Percentiles rank a stretch among this genome's conserved stretches.
Evolutionary conservation across 2,888 invertebrate genomes (phyloP).

Genomic region (Chaetogeoica ovagalla): DNA sequence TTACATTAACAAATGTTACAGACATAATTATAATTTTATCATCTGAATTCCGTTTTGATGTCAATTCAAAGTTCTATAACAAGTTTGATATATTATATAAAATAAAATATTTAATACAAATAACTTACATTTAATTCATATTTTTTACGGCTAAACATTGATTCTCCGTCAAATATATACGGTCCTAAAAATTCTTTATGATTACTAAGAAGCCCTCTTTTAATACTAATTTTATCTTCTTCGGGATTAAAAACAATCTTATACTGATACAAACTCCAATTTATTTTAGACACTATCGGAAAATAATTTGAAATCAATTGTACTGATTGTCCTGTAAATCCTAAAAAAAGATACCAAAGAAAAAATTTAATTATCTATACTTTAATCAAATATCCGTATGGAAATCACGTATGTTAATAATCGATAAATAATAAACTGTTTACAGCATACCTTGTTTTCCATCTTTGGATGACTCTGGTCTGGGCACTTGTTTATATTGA

Average conservation of each 20-base stretch:
- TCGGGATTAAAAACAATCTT: constrained; percentile 74
- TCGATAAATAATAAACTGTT: neutral
- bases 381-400: neutral
- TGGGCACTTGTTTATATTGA: neutral
- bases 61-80: constrained; percentile 41
- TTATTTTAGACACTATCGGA: constrained; percentile 64
- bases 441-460: constrained; percentile 16
- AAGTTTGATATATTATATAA: neutral
- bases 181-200: constrained; percentile 66
- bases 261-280: constrained; percentile 77
- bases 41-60: constrained; percentile 14
- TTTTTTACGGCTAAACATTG: constrained; percentile 68
- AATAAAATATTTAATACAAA: constrained; percentile 55
- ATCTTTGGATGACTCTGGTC: neutral
- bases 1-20: constrained; percentile 65
- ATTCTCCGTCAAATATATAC: constrained; percentile 76
- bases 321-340: constrained; percentile 63
- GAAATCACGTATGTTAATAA: neutral
- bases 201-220: constrained; percentile 66
- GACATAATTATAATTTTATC: constrained; percentile 33
- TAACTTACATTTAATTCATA: constrained; percentile 59
- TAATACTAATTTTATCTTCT: constrained; percentile 68
- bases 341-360: constrained; percentile 59
- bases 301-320: constrained; percentile 72
- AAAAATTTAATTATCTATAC: neutral